A percentile compares a stretch with the other conserved stretches of the same genome.
These are phyloP conservation scores for Diceros bicornis DNA, from an alignment of 2,797 vertebrate genomes.

Conservation along the genomic window DNA sequence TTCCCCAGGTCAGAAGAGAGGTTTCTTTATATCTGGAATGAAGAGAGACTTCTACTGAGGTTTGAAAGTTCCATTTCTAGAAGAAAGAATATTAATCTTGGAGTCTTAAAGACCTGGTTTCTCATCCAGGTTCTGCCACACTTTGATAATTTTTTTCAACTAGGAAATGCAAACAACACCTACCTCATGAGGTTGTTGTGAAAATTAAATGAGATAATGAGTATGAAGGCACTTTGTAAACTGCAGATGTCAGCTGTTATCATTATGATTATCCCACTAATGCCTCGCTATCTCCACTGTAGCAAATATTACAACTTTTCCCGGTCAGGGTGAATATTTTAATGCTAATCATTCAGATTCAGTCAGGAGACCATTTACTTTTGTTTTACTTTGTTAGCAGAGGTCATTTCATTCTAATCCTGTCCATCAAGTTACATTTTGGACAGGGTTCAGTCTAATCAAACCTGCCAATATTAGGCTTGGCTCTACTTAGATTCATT, in stretches of 20 bases:
- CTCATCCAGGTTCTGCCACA: not conserved
- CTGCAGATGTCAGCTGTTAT: constrained; percentile 51
- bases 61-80: not conserved
- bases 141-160: not conserved
- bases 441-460: constrained; percentile 82
- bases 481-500: constrained; percentile 82
- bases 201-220: constrained; percentile 70
- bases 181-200: constrained; percentile 16
- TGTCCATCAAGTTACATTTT: constrained; percentile 87
- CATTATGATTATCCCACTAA: constrained; percentile 48
- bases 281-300: not conserved
- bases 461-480: constrained; percentile 84
- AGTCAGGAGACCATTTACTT: constrained; percentile 82
- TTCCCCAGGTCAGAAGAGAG: not conserved
- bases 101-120: constrained; percentile 22
- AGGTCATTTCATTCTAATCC: constrained; percentile 83
- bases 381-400: constrained; percentile 85
- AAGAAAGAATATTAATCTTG: constrained; percentile 43
- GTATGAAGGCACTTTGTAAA: constrained; percentile 51
- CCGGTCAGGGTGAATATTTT: constrained; percentile 74
- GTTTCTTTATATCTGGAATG: not conserved
- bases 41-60: not conserved
- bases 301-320: constrained; percentile 49
- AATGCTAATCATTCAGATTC: constrained; percentile 81
- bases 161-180: constrained; percentile 54